Percentiles rank a stretch among this genome's conserved stretches.
Conservation (phyloP, 2,888 invertebrate genomes). For the Atrina japonica region DNA sequence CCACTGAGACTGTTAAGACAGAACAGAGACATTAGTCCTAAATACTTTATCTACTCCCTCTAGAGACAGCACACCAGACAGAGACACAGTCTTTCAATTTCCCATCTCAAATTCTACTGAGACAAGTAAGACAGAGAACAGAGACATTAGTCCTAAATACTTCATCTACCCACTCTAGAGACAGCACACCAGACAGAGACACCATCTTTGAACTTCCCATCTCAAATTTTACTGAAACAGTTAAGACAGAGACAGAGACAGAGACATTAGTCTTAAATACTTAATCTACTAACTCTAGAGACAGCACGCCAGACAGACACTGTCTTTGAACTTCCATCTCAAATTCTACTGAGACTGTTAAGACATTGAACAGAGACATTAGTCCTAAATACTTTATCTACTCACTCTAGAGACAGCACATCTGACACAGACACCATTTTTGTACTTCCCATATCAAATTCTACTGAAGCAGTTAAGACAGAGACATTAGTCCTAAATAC, state of each 20-base stretch:
- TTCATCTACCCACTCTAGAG: background rate
- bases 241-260: background rate
- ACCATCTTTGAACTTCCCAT: too few species aligned
- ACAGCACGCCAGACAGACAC: too few species aligned
- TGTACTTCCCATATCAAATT: too few species aligned
- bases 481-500: background rate
- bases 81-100: too few species aligned
- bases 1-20: background rate
- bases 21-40: too few species aligned
- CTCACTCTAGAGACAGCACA: background rate
- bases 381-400: constrained; percentile 3
- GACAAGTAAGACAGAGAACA: background rate
- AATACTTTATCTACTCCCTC: background rate
- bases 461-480: background rate
- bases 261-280: too few species aligned
- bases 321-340: too few species aligned
- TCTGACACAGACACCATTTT: too few species aligned
- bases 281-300: background rate
- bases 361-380: constrained; percentile 35
- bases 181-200: too few species aligned
- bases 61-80: too few species aligned
- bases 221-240: background rate
- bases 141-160: too few species aligned
- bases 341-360: background rate
- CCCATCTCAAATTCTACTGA: background rate